Conservation (phyloP, 1,140 invertebrate genomes). For the Neodiprion lecontei region DNA sequence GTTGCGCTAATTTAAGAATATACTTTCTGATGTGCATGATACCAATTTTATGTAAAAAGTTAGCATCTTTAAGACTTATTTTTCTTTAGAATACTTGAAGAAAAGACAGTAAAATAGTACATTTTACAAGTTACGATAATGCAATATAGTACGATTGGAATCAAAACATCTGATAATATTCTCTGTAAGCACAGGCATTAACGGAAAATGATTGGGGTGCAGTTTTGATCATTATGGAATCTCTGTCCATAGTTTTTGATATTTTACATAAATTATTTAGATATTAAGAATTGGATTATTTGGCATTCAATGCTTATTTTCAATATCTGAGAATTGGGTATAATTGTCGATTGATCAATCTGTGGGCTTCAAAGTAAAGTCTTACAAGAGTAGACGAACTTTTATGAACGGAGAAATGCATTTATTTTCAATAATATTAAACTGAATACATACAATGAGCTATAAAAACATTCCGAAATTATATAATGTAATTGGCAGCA, state of each 20-base stretch:
- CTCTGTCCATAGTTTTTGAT: background rate
- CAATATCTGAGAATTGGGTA: background rate
- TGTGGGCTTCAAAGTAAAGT: background rate
- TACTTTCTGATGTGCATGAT: background rate
- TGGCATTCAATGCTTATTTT: background rate
- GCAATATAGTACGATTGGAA: background rate
- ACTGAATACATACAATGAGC: background rate
- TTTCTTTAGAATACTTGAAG: background rate
- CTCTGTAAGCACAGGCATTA: background rate
- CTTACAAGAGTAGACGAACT: background rate
- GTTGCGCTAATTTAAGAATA: constrained; percentile 1
- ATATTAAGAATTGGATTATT: background rate
- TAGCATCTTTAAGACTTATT: background rate
- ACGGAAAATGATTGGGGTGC: background rate
- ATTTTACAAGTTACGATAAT: background rate
- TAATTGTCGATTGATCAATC: background rate
- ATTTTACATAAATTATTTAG: background rate
- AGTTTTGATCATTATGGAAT: background rate
- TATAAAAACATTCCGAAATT: background rate
- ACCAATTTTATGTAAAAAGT: constrained; percentile 1
- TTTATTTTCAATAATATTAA: background rate
- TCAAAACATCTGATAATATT: background rate
- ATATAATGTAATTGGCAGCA: background rate
- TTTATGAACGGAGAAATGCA: background rate
- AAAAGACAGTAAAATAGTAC: background rate